Evolutionary conservation across 2,888 invertebrate genomes (phyloP).

Genomic region (Schizaphis graminum): DNA sequence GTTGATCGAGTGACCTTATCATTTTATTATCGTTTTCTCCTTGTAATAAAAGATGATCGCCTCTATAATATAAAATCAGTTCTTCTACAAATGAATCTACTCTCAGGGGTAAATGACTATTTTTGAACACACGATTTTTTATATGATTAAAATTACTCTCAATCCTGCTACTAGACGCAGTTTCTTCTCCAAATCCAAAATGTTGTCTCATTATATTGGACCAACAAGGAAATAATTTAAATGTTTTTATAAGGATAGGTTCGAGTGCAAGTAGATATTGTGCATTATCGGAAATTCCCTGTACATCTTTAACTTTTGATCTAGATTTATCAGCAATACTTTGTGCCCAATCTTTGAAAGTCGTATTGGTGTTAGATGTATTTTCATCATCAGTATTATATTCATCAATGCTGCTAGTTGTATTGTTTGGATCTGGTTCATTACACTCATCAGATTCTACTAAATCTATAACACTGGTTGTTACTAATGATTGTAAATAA

Average conservation of each 20-base stretch:
- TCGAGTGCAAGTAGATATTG: neutral
- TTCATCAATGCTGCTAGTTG: neutral
- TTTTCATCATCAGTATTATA: neutral
- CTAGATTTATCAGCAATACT: neutral
- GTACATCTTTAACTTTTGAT: neutral
- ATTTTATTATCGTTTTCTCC: neutral
- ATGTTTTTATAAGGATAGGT: neutral
- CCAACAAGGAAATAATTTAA: neutral
- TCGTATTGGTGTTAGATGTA: neutral
- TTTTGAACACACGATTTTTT: neutral
- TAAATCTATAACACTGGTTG: neutral
- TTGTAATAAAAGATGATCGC: neutral
- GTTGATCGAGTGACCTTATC: too few relatives aligned
- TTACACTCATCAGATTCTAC: neutral
- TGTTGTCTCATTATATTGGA: neutral
- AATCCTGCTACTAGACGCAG: neutral
- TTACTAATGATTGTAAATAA: conserved; percentile 5
- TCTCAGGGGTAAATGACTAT: neutral
- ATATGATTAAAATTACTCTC: too few relatives aligned
- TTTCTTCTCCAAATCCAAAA: neutral
- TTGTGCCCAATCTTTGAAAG: neutral
- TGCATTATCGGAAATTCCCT: neutral
- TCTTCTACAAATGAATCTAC: neutral
- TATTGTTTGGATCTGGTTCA: neutral
- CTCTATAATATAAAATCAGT: neutral